Evolutionary conservation across 2,113 vertebrate genomes (phyloP), one percentile per base, ranked within the genome.

Genomic region (Cricetomys ansorgei): DNA sequence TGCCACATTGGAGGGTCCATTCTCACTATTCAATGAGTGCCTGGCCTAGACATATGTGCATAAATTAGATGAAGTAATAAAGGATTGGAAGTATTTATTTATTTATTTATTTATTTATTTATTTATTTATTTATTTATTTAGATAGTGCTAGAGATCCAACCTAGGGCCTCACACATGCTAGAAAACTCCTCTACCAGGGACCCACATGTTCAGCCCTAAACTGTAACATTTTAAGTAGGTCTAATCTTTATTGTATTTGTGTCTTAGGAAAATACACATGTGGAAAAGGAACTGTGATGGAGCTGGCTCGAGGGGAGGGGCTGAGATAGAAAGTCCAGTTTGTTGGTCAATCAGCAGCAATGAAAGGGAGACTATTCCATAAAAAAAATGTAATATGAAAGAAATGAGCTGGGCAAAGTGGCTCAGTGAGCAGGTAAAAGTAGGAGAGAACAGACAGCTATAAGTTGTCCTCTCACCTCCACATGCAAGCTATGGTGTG

Each of bases 351-450:
- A 79, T 96, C 81, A 34, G 10, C 64, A 73, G 57, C 25, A 59
- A 93, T 57, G n/a, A 85, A 93, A 89, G 93, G 50, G 12, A 77
- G 29, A 86, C 81, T 88, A 94, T 57, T 89, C 83, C 43, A 79
- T n/a, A n/a, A n/a, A 77, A 96, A 92, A 96, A 91, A 64, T 31
- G 9, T 76, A 89, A 93, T 55, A 81, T n/a, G 53, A 55, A 50
- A 85, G 64, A 88, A 88, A 4, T 43, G 40, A 45, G 16, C n/a
- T n/a, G 25, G 25, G 80, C 1, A 8, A 25, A 37, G 37, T 40
- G 55, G 11, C 55, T 81, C n/a, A 81, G 57, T 62, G 57, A 43
- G 40, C 62, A 25, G 15, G 25, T 43, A 62, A 59, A 83, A 7
- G 57, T 29, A 83, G n/a, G 23, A 25, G 53, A 62, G 13, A 83